Conservation (phyloP, 2,113 vertebrate species). For the Mormyrus iriodes region DNA sequence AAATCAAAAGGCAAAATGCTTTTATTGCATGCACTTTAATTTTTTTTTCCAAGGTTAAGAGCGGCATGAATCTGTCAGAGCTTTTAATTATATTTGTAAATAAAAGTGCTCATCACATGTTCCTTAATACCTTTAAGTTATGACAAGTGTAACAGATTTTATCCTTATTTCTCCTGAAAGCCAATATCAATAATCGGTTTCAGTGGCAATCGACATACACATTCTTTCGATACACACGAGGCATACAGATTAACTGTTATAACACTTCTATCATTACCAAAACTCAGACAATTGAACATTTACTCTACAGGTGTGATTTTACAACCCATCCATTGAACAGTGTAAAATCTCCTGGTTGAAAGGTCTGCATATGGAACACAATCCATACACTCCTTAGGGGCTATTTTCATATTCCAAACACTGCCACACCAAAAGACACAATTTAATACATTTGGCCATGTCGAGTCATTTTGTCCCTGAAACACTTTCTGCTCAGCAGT, state of each 20-base stretch:
- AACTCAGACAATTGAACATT: background rate
- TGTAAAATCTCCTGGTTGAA: background rate
- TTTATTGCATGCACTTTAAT: constrained; percentile 99
- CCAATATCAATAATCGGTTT: background rate
- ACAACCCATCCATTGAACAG: background rate
- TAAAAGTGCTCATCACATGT: constrained; percentile 92
- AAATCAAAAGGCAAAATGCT: constrained; percentile 76
- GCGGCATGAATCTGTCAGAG: constrained; percentile 94
- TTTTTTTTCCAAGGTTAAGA: constrained; percentile 75
- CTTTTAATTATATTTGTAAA: constrained; percentile 99
- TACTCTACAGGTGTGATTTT: background rate
- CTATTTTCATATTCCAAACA: background rate
- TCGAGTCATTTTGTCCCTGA: background rate
- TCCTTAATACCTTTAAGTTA: constrained; percentile 29
- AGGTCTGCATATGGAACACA: background rate
- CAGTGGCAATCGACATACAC: background rate
- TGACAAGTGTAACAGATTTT: background rate
- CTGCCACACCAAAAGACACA: background rate
- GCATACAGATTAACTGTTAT: background rate
- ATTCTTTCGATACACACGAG: background rate
- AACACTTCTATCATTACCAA: too few relatives aligned
- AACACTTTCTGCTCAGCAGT: background rate
- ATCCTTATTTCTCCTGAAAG: background rate
- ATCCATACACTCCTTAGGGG: background rate
- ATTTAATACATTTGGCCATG: background rate